phyloP scores from a whole-genome alignment of 2,888 invertebrate species.

The Dryobota labecula region DNA sequence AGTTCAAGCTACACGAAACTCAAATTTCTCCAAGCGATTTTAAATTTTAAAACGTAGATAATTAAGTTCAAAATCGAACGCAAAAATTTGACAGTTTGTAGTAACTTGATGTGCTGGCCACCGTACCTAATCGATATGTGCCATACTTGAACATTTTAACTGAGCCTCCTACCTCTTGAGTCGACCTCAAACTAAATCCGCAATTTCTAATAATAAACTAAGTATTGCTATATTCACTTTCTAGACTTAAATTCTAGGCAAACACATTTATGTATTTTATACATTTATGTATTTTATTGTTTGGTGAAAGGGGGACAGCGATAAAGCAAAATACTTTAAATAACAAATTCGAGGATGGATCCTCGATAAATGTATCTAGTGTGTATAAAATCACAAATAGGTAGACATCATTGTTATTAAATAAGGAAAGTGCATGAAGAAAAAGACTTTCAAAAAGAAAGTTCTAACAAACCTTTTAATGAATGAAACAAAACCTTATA shows the following conservation, averaged over 20 bases:
- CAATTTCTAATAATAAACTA: conserved; percentile 44
- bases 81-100: no score
- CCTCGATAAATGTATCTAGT: background rate
- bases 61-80: no score
- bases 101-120: no score
- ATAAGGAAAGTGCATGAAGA: background rate
- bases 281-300: conserved; percentile 26
- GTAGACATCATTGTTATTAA: background rate
- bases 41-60: no score
- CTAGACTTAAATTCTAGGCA: conserved; percentile 39
- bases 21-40: no score
- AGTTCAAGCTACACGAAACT: no score
- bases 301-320: conserved; percentile 40
- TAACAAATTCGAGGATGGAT: background rate
- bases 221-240: conserved; percentile 40
- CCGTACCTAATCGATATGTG: conserved; percentile 22
- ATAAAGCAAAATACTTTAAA: conserved; percentile 2
- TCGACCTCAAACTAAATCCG: conserved; percentile 46
- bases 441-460: conserved; percentile 17
- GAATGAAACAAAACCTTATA: conserved; percentile 3
- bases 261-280: conserved; percentile 18
- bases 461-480: background rate
- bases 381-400: conserved; percentile 5
- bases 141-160: conserved; percentile 33
- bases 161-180: background rate